Conservation (phyloP, 2,888 invertebrate genomes). For the Drosophila mulleri region DNA sequence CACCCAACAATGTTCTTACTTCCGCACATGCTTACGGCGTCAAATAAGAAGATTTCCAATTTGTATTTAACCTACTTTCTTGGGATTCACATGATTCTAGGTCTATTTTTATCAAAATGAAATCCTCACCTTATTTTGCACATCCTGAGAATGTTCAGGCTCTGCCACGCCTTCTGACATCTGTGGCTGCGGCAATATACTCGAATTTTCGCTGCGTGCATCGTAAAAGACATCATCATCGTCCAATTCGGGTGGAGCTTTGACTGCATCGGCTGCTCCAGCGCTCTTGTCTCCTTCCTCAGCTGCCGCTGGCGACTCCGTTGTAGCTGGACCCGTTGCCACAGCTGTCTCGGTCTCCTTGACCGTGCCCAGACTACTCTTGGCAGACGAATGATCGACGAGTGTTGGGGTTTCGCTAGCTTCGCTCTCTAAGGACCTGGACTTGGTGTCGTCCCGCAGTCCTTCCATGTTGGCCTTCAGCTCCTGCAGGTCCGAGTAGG, state of each 20-base stretch:
- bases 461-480: slow-evolving; percentile 78
- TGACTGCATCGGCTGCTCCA: slow-evolving; percentile 24
- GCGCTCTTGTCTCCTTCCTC: slow-evolving; percentile 28
- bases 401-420: slow-evolving; percentile 47
- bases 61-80: background rate
- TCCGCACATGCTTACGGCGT: background rate
- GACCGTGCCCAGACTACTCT: background rate
- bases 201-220: slow-evolving; percentile 83
- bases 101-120: background rate
- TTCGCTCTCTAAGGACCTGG: slow-evolving; percentile 65
- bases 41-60: background rate
- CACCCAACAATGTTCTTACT: background rate
- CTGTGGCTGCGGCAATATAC: slow-evolving; percentile 7
- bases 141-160: background rate
- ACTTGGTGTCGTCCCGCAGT: slow-evolving; percentile 73
- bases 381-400: background rate
- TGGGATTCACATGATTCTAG: no score
- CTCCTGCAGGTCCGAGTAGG: slow-evolving; percentile 81
- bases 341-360: slow-evolving; percentile 2
- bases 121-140: slow-evolving; percentile 42
- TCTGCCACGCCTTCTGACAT: background rate
- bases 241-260: slow-evolving; percentile 52
- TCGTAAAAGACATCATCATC: slow-evolving; percentile 85
- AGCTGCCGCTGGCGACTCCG: background rate
- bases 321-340: background rate